Base-by-base conservation (phyloP, 2,113 vertebrate species). In the Gobius niger region DNA sequence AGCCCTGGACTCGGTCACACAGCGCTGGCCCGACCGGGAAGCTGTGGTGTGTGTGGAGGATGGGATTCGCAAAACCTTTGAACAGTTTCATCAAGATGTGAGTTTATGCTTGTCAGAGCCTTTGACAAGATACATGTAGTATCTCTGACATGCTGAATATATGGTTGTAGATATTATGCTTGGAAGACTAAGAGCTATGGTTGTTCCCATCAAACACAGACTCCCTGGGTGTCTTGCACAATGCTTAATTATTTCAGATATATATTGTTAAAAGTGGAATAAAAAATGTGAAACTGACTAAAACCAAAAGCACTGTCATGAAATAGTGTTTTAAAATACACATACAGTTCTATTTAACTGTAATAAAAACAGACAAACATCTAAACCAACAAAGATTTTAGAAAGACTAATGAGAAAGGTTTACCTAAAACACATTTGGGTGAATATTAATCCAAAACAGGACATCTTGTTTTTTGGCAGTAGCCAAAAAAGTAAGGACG, bases 81-180 rank as follows among this genome's bases (percentile, higher is more conserved):
- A 91, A 24, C 91, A 94, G 68, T 85, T 99, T 66, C 94, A 94
- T 60, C 85, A 93, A 66, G 94, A 98, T 68, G 96, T 98, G 69
- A 50, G 94, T 88, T 15, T 59, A 57, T 52, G 4, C 51, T 16
- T 4, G 6, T 49, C 13, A 49, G 5, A 2, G 10, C 13, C 16
- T 18, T 52, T 9, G 24, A 34, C 24, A 34, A 34, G 24, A 34
- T 49, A 49, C 5, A 49, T 15, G 4, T 15, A 47, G 15, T 6
- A 54, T 12, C 4, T 54, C 9, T 19, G 0, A 54, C 16, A 9
- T 4, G 7, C 51, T 18, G n/a, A 52, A 15, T 34, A 15, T 49
- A 13, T 15, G 13, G 13, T 13, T 12, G 47, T 12, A 49, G 13
- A 14, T 49, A 7, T 49, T 34, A 34, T 34, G 24, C 24, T 34